A percentile compares a stretch with the other conserved stretches of the same genome.
phyloP scores from a whole-genome alignment of 2,113 vertebrate genomes.

The Pampusana beccarii region DNA sequence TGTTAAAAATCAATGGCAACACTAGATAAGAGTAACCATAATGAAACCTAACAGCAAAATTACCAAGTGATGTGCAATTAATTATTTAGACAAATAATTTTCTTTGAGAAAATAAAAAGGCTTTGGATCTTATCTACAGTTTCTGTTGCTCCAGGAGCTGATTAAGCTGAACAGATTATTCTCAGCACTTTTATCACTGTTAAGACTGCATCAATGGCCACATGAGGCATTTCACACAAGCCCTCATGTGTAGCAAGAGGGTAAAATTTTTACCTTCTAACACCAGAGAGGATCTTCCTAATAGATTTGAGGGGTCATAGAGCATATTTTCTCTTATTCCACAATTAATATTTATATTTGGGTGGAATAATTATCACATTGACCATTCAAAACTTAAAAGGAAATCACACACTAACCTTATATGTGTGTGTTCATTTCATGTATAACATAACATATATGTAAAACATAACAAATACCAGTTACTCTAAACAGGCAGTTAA shows the following conservation, averaged over 20 bases:
- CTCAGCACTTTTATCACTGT: not conserved
- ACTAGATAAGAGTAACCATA: not conserved
- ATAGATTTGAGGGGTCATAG: not conserved
- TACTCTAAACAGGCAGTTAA: not conserved
- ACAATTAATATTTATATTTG: not conserved
- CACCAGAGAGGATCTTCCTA: not conserved
- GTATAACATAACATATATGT: not conserved
- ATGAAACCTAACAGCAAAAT: constrained; percentile 5
- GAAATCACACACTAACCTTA: not conserved
- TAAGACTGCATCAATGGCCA: not conserved
- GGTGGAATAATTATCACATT: not conserved
- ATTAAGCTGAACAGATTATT: not conserved
- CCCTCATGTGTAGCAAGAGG: fast-evolving
- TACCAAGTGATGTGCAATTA: constrained; percentile 10
- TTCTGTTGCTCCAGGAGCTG: not conserved
- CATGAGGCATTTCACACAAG: fast-evolving
- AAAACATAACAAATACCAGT: not conserved
- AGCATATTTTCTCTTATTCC: not conserved
- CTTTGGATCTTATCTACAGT: not conserved
- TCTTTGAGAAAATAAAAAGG: not conserved
- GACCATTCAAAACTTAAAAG: not conserved
- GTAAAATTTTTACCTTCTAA: not conserved
- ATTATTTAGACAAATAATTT: constrained; percentile 1
- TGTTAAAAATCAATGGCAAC: constrained; percentile 33
- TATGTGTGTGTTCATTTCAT: not conserved